Percentiles rank a stretch among this genome's conserved stretches.
Conservation (phyloP, 2,888 invertebrate genomes). For the Eilema griseolum region DNA sequence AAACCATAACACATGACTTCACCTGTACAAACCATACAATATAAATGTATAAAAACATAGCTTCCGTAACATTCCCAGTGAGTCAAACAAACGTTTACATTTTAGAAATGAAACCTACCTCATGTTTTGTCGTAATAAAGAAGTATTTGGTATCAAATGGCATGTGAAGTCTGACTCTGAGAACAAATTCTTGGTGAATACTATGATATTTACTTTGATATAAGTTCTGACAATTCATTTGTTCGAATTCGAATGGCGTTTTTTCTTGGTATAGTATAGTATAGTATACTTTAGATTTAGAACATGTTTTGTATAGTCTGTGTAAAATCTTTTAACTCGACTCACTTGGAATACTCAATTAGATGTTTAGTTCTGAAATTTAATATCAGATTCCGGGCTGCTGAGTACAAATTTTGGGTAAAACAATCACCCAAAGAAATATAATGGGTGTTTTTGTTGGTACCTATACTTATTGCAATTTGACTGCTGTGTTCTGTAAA, state of each 20-base stretch:
- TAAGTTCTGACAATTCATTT: background rate
- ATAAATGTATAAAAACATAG: conserved; percentile 43
- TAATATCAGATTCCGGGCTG: no score
- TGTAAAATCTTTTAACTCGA: no score
- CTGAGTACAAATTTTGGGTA: no score
- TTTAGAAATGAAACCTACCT: background rate
- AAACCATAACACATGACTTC: conserved; percentile 17
- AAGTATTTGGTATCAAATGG: background rate
- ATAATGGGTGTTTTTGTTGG: no score
- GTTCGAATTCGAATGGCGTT: background rate
- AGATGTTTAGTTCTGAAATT: no score
- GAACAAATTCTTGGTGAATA: background rate
- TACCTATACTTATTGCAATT: no score
- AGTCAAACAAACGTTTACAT: conserved; percentile 32
- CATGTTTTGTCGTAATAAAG: conserved; percentile 8
- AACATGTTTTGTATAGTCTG: no score
- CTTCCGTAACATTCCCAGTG: conserved; percentile 43
- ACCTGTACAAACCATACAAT: conserved; percentile 41
- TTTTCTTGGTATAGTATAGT: no score
- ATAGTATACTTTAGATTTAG: no score
- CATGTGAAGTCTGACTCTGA: conserved; percentile 13
- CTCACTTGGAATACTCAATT: no score
- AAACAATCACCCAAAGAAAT: no score
- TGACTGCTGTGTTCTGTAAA: no score
- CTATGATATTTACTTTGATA: background rate